Percentiles rank a stretch among this genome's conserved stretches.
phyloP scores from a whole-genome alignment of 2,113 vertebrate genomes.

The Urocolius indicus region DNA sequence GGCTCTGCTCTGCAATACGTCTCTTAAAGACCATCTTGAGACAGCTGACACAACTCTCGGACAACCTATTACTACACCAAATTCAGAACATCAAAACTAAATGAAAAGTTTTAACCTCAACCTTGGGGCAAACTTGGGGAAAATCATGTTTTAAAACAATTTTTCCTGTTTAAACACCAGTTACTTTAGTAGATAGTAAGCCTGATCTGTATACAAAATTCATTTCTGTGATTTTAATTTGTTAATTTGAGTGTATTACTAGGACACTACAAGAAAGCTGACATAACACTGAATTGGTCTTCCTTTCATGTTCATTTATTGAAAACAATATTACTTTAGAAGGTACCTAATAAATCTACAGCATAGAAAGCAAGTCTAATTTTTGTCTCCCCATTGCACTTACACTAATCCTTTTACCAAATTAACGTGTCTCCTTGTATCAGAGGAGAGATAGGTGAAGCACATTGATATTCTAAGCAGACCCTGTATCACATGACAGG shows the following conservation, averaged over 20 bases:
- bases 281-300: not conserved
- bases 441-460: not conserved
- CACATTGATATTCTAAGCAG: not conserved
- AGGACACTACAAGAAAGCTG: not conserved
- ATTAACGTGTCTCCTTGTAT: not conserved
- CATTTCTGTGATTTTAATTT: not conserved
- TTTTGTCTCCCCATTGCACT: not conserved
- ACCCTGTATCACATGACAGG: not conserved
- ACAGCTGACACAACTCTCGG: not conserved
- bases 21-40: not conserved
- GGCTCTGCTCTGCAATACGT: not conserved
- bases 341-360: not conserved
- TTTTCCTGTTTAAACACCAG: not conserved
- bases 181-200: not conserved
- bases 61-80: not conserved
- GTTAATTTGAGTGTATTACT: not conserved
- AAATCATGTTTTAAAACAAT: not conserved
- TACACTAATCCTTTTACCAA: not conserved
- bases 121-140: not conserved
- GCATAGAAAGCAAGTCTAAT: not conserved
- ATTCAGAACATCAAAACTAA: not conserved
- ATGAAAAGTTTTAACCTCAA: not conserved
- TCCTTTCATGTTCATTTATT: not conserved
- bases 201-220: not conserved
- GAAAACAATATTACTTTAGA: not conserved